Base-by-base conservation (phyloP, 30 jellyfish, hydroid and myxozoan genomes). In the Haliclystus octoradiatus region DNA sequence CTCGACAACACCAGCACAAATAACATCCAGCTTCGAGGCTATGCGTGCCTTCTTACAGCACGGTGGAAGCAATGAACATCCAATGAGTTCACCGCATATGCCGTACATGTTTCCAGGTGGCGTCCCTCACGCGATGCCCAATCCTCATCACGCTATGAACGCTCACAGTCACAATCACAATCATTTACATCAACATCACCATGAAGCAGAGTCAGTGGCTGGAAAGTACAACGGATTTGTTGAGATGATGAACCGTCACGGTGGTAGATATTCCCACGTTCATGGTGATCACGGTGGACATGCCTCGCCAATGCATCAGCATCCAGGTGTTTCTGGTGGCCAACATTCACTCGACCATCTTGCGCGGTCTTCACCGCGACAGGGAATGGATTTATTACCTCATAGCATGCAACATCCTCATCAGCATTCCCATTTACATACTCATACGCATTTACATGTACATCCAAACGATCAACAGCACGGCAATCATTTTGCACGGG, bases 391-490 rank as follows among this genome's bases (percentile, higher is more conserved):
- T 26, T 46, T 61, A 28, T 27, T 33, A 47, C 31, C 25, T 26
- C 82, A 14, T 27, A 1, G 2, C 84, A 73, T 64, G 81, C 72
- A 75, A 9, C 93, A 86, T 65, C 94, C 98, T 52, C 98, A 90
- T 69, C 76, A 81, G 26, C 98, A 90, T 72, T 82, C 98, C 2
- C 98, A 90, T 74, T 62, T 74, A 5, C 98, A 90, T 60, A 90
- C 94, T 9, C 98, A 90, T 73, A 90, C 98, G 32, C 98, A 90
- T 86, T 84, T 90, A 33, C 98, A 90, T 70, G 72, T 90, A 68
- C 98, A 90, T 63, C 95, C 95, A 13, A 90, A 84, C 77, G 97
- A 88, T 24, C 73, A 26, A 25, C 66, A 63, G 22, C 71, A 72
- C 31, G 57, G 85, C 28, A 82, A 73, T 62, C 73, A 64, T 29